Conservation (phyloP, 2,888 invertebrate species). For the Cheilosia vulpina region DNA sequence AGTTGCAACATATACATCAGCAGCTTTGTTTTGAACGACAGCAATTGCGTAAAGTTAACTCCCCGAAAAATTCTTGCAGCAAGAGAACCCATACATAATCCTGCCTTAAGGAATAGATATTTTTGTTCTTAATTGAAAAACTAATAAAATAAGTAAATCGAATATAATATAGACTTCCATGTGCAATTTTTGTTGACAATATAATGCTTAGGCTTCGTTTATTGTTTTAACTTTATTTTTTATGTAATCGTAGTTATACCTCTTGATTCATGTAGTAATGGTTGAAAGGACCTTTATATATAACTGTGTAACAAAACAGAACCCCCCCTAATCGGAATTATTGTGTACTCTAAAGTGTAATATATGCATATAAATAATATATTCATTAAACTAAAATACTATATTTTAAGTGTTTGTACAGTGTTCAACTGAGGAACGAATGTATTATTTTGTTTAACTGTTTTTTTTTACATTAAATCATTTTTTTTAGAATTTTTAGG, state of each 20-base stretch:
- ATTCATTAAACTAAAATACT: slow-evolving; percentile 57
- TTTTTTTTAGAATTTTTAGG: slow-evolving; percentile 20
- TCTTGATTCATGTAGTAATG: slow-evolving; percentile 50
- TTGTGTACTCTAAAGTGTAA: slow-evolving; percentile 74
- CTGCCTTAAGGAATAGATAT: slow-evolving; percentile 36
- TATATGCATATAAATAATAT: slow-evolving; percentile 70
- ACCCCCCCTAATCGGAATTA: slow-evolving; percentile 63
- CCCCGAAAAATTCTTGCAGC: no score
- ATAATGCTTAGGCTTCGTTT: slow-evolving; percentile 72
- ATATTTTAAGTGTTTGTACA: slow-evolving; percentile 72
- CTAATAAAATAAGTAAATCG: slow-evolving; percentile 67
- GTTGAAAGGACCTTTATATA: slow-evolving; percentile 60
- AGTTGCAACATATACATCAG: no score
- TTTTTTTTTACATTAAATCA: slow-evolving; percentile 1
- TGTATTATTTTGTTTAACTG: slow-evolving; percentile 49
- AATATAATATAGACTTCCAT: slow-evolving; percentile 74
- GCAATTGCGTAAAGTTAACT: no score
- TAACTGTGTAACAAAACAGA: slow-evolving; percentile 46
- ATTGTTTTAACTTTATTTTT: slow-evolving; percentile 55
- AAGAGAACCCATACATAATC: slow-evolving; percentile 3
- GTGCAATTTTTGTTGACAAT: slow-evolving; percentile 79
- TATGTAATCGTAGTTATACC: slow-evolving; percentile 36
- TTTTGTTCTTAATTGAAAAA: slow-evolving; percentile 18
- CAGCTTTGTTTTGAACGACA: no score
- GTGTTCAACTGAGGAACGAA: slow-evolving; percentile 55